phyloP scores from a whole-genome alignment of 1,140 invertebrate genomes.

The Sinonovacula constricta region DNA sequence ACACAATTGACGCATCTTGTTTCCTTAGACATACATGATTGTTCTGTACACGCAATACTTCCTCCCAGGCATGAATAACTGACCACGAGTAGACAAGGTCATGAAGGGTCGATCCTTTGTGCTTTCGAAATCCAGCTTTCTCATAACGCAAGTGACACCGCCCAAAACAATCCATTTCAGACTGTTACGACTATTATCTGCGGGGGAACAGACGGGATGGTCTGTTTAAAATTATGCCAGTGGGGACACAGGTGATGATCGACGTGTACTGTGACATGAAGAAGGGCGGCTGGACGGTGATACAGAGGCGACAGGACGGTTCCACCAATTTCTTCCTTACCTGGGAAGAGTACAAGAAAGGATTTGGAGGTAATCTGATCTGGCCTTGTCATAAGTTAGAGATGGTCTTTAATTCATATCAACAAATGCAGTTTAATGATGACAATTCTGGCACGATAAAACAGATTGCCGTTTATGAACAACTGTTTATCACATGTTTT shows the following conservation, averaged over 20 bases:
- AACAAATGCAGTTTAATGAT: too few relatives aligned
- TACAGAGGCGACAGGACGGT: slow-evolving; percentile 90
- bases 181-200: slow-evolving; percentile 73
- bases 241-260: slow-evolving; percentile 52
- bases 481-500: neutral
- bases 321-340: slow-evolving; percentile 91
- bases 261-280: slow-evolving; percentile 87
- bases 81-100: too few relatives aligned
- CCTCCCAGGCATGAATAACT: too few relatives aligned
- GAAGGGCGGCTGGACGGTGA: slow-evolving; percentile 91
- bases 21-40: too few relatives aligned
- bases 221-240: slow-evolving; percentile 66
- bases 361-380: slow-evolving; percentile 88
- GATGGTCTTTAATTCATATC: neutral
- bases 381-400: neutral
- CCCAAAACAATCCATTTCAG: slow-evolving; percentile 60
- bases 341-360: slow-evolving; percentile 96
- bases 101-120: too few relatives aligned
- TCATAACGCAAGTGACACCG: too few relatives aligned
- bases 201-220: slow-evolving; percentile 62
- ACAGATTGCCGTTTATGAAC: too few relatives aligned
- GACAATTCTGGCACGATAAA: too few relatives aligned
- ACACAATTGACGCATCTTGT: too few relatives aligned
- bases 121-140: too few relatives aligned
- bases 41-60: too few relatives aligned